Conservation (phyloP, 1,140 invertebrate genomes). For the Drosophila tristis region DNA sequence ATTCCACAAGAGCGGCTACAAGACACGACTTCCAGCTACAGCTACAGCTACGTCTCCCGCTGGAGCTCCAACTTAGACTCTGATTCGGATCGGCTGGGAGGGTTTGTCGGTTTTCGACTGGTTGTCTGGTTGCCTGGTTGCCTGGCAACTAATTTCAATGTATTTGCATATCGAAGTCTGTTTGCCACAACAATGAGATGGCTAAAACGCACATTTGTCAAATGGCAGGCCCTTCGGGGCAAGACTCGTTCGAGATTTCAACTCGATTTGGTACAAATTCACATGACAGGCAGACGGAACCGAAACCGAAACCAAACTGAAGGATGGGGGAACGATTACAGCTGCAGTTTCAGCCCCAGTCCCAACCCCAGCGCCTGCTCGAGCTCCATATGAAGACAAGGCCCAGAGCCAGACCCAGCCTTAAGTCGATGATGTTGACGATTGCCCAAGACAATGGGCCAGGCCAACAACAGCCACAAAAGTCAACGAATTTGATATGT, state of each 20-base stretch:
- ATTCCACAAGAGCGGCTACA: conserved; percentile 64
- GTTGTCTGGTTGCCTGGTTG: conserved; percentile 5
- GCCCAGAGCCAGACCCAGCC: conserved; percentile 10
- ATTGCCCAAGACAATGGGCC: conserved; percentile 56
- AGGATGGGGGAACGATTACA: conserved; percentile 17
- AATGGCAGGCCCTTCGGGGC: conserved; percentile 39
- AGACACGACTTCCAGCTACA: conserved; percentile 54
- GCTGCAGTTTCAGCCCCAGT: conserved; percentile 19
- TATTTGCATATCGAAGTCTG: conserved; percentile 80
- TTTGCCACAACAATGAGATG: conserved; percentile 77
- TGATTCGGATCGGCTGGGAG: conserved; percentile 37
- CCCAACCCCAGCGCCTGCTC: background rate
- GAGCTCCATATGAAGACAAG: conserved; percentile 2
- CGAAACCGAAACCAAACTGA: conserved; percentile 9
- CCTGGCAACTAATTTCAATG: conserved; percentile 76
- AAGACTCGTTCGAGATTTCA: conserved; percentile 27
- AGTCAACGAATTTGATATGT: conserved; percentile 40
- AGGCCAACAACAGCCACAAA: conserved; percentile 30
- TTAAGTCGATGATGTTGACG: conserved; percentile 56
- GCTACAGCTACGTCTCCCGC: conserved; percentile 12
- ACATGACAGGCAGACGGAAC: conserved; percentile 13
- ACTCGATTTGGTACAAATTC: conserved; percentile 53
- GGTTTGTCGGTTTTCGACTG: background rate
- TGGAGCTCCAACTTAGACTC: conserved; percentile 21
- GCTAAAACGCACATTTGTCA: conserved; percentile 78